phyloP scores from a whole-genome alignment of 1,140 invertebrate genomes.

The Sycobia sp. region DNA sequence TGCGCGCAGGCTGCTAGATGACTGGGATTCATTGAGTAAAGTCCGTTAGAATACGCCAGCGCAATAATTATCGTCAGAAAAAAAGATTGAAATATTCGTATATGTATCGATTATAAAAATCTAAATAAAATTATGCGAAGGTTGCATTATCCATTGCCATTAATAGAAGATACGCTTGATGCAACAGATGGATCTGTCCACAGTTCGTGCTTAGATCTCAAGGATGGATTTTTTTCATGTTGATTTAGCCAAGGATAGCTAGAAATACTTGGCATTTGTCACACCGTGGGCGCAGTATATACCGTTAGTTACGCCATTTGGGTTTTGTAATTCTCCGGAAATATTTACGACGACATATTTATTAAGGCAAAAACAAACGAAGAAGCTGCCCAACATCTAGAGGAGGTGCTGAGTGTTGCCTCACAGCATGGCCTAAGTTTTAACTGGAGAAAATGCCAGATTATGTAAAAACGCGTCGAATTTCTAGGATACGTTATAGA shows the following conservation, averaged over 20 bases:
- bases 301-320: background rate
- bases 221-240: conserved; percentile 21
- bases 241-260: background rate
- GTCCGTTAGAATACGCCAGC: conserved; percentile 2
- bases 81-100: background rate
- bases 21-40: conserved; percentile 27
- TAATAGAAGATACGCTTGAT: background rate
- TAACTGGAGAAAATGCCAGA: background rate
- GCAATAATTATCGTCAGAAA: background rate
- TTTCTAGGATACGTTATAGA: background rate
- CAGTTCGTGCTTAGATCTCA: background rate
- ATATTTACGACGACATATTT: conserved; percentile 22
- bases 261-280: conserved; percentile 16
- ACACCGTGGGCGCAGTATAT: conserved; percentile 8
- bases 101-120: conserved; percentile 9
- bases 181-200: background rate
- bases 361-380: background rate
- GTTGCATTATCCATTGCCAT: background rate
- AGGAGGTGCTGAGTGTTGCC: background rate
- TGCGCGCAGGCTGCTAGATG: background rate
- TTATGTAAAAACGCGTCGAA: background rate
- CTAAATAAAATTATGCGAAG: background rate
- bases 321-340: conserved; percentile 7
- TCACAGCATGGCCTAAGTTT: background rate
- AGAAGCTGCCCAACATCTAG: background rate